Evolutionary conservation across 2,797 vertebrate species (phyloP), one percentile per base, ranked within the genome.

Genomic region (Distichodus sexfasciatus): DNA sequence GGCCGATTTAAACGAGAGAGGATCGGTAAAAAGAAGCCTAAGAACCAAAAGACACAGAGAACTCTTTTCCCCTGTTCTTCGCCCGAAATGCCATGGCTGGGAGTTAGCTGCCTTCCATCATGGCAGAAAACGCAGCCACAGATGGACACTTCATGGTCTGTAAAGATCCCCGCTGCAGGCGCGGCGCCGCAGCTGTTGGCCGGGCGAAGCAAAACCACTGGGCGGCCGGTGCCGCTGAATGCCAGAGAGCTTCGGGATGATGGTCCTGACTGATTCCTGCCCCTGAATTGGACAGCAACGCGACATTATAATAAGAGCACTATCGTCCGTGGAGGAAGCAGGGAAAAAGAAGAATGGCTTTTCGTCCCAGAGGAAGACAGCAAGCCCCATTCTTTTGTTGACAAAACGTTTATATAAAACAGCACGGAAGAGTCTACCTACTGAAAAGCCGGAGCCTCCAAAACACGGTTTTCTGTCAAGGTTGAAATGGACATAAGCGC

Each of bases 121-220:
- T 85, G 43, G 81, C 85, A 84, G 82, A 87, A 62, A 57, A 53
- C 29, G 82, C 82, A 83, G 81, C 84, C 87, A 86, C 88, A 91
- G 88, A 90, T 90, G 89, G 88, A 86, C 84, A 81, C 87, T 88
- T 84, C 87, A 86, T 88, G 87, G 87, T 88, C 82, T 78, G 85
- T 91, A 89, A 89, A 89, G 87, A 91, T 90, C 85, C 87, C 88
- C 54, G 55, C 70, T 59, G 44, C 70, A 72, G 54, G 70, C 53
- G 40, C 40, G 50, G 48, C 44, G 54, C 70, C 53, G 43, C 19
- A 12, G 35, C 12, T 23, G 44, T 44, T 38, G 43, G 43, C 38
- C 48, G n/a, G 4, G 28, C 15, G 14, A 1, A 26, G 54, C 70
- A 58, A 58, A 68, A 47, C 41, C 54, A 58, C 66, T 58, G 41